These are phyloP conservation scores for Ophthalmolycus amberensis DNA, from an alignment of 2,113 vertebrate species.

Conservation along the genomic window DNA sequence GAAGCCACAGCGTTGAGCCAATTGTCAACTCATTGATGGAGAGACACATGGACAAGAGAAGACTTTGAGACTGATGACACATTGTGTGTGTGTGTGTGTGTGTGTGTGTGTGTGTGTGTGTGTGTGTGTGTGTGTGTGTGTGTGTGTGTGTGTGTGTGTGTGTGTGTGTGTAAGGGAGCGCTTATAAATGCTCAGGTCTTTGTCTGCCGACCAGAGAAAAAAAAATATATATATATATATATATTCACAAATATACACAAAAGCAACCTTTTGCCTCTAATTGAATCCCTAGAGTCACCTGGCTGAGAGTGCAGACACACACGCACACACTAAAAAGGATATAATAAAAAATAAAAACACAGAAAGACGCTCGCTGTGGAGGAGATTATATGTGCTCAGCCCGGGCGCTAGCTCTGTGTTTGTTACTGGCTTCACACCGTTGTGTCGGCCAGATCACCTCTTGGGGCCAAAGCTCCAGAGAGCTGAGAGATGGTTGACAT, in stretches of 20 bases:
- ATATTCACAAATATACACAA: background rate
- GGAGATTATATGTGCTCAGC: background rate
- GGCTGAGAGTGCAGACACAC: background rate
- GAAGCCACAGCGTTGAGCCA: conserved; percentile 45
- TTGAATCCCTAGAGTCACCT: background rate
- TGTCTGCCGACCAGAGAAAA: background rate
- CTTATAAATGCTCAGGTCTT: conserved; percentile 2
- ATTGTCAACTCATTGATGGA: conserved; percentile 54
- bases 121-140: background rate
- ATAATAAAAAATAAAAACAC: background rate
- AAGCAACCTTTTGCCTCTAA: background rate
- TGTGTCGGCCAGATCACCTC: background rate
- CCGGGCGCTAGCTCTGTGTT: background rate
- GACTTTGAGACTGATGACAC: background rate
- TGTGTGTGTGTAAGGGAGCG: background rate
- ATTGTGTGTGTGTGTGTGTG: background rate
- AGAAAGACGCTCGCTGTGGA: background rate
- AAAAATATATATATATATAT: too few species aligned
- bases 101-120: background rate
- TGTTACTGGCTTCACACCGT: background rate
- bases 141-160: too few species aligned
- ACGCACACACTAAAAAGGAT: background rate
- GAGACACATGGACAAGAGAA: conserved; percentile 17
- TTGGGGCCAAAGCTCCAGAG: background rate
- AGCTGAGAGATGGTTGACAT: background rate